Base-by-base conservation (phyloP, 2,113 vertebrate species). In the Tachuris rubrigastra region DNA sequence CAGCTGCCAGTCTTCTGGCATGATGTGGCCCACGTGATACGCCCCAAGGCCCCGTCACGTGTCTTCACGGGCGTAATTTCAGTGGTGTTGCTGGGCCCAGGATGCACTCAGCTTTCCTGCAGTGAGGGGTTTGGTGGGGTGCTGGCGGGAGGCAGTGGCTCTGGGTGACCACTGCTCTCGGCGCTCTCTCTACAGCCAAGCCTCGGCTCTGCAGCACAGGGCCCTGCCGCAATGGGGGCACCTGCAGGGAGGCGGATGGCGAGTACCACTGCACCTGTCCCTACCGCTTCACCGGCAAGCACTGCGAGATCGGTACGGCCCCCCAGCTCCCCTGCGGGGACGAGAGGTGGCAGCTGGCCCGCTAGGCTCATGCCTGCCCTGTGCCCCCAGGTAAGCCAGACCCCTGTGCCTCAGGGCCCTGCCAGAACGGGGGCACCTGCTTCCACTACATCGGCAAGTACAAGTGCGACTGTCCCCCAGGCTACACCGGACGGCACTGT, bases 361-460 rank as follows among this genome's bases (percentile, higher is more conserved):
- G 1, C 76, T 69, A 52, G 90, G 81, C 81, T 92, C 82, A 73
- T 3, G 4, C 76, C 50, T 62, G 22, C 82, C 59, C 59, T 95
- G 37, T 95, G 81, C 79, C 87, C 74, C 31, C 96, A 99, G 99
- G 99, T 81, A 99, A 99, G 94, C 99, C 99, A 0, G 99, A 99
- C 97, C 99, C 99, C 4, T 99, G 99, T 8, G 97, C 99, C 18
- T 99, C 99, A 0, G 98, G 99, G 79, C 99, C 99, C 23, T 99
- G 99, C 95, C 98, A 99, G 91, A 99, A 99, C 0, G 99, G 99
- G 5, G 99, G 99, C 44, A 99, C 99, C 9, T 99, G 99, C 96
- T 99, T 99, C 97, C 99, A 99, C 97, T 99, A 99, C 97, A 99
- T 99, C 6, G 99, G 99, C 90, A 99, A 99, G 97, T 99, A 99